Evolutionary conservation across 2,888 invertebrate species (phyloP), one percentile per base, ranked within the genome.

Genomic region (Ornithoptera priamus): DNA sequence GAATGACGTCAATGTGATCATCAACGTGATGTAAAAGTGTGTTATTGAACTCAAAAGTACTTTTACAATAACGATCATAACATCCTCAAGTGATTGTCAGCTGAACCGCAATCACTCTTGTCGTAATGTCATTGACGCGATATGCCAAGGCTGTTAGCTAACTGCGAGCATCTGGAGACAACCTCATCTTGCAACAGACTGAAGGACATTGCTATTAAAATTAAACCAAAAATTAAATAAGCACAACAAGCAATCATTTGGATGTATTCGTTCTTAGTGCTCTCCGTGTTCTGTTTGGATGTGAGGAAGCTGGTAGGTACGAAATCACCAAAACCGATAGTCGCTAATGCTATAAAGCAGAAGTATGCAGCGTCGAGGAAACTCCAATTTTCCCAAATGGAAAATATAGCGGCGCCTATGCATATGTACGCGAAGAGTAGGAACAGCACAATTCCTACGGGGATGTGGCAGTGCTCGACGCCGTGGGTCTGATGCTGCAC

Each of bases 171-270:
- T 81, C 95, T 94, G 77, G 95, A 93, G 72, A 96, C 94, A 4
- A 97, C 94, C 82, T 97, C 96, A 76, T 97, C 97, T 83, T 97
- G 97, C 70, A 97, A 94, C 71, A 97, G 93, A 85, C 96, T 96
- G 80, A 97, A 97, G 68, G 96, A 96, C 96, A 96, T 97, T 15
- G 97, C 97, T 78, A 97, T 95, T 70, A 97, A 91, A 71, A 97
- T 95, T 18, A 97, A 93, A 42, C 97, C 97, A 72, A 97, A 92
- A 73, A 97, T 93, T 74, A 97, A 89, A 84, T 97, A 97, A 17
- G 95, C 94, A 87, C 96, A 96, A 81, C 96, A 96, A 62, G 96
- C 96, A 72, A 96, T 94, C 83, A 97, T 93, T 82, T 96, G 96
- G 65, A 96, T 88, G 77, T 95, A 95, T 77, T 94, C 94, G 78